phyloP scores from a whole-genome alignment of 2,113 vertebrate species.

The Petroica traversi region DNA sequence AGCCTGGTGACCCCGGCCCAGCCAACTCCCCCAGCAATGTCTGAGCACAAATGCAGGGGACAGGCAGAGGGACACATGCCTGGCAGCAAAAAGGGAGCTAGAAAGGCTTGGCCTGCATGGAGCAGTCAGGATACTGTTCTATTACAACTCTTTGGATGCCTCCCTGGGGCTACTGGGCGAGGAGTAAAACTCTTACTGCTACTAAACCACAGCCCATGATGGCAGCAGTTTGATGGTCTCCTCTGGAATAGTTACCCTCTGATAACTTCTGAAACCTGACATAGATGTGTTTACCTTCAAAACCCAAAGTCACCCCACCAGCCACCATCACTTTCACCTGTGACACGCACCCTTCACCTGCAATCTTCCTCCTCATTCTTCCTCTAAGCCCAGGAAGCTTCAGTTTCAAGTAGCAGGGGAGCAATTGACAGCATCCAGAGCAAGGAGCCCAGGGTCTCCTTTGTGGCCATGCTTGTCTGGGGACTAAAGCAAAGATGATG shows the following conservation, averaged over 20 bases:
- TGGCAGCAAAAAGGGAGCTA: not conserved
- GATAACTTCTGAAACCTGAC: not conserved
- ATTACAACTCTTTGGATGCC: not conserved
- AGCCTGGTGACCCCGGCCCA: not conserved
- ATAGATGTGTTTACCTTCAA: not conserved
- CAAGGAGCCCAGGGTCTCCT: rapidly evolving
- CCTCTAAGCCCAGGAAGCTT: not conserved
- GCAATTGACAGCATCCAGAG: not conserved
- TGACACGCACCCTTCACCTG: rapidly evolving
- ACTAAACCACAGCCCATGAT: not conserved
- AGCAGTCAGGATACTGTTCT: not conserved
- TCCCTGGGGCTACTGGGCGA: not conserved
- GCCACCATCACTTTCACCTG: not conserved
- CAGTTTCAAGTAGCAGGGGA: rapidly evolving
- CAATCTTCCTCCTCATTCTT: not conserved
- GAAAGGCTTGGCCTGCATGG: not conserved
- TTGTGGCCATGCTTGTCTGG: not conserved
- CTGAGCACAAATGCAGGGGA: not conserved
- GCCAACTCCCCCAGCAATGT: not conserved
- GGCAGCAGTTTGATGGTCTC: not conserved
- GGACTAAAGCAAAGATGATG: not conserved
- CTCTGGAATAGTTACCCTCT: not conserved
- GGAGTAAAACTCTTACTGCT: not conserved
- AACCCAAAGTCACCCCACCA: not conserved
- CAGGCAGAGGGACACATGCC: not conserved